A percentile compares a stretch with the other conserved stretches of the same genome.
Evolutionary conservation across 2,888 invertebrate genomes (phyloP).

Genomic region (Cataglyphis livida): DNA sequence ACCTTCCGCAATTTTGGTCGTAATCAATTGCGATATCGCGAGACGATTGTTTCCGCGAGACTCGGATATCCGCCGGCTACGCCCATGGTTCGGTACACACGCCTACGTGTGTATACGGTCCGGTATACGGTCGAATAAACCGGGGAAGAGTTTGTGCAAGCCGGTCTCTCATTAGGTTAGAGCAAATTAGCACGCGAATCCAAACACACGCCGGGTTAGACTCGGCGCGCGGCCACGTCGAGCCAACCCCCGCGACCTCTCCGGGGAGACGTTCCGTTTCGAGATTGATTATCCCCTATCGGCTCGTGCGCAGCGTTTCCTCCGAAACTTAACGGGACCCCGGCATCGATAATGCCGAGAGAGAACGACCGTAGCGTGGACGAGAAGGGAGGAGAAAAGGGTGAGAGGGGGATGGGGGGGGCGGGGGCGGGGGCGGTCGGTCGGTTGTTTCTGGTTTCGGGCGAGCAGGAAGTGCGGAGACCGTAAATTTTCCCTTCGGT

Average conservation of each 20-base stretch:
- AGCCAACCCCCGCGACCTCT: conserved; percentile 61
- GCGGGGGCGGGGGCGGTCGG: conserved; percentile 16
- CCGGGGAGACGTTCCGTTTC: conserved; percentile 78
- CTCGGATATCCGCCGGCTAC: conserved; percentile 30
- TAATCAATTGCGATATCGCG: neutral
- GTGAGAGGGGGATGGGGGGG: neutral
- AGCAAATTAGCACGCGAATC: conserved; percentile 82
- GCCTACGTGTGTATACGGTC: conserved; percentile 38
- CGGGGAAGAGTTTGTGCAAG: conserved; percentile 62
- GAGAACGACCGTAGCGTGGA: conserved; percentile 46
- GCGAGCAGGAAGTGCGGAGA: conserved; percentile 69
- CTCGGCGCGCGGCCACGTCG: conserved; percentile 45
- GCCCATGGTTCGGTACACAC: conserved; percentile 40
- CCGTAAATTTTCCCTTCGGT: conserved; percentile 69
- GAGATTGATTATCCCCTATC: conserved; percentile 85
- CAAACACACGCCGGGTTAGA: conserved; percentile 73
- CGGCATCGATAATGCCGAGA: conserved; percentile 70
- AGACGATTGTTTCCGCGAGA: conserved; percentile 33
- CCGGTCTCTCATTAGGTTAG: conserved; percentile 80
- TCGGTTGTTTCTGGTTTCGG: conserved; percentile 55
- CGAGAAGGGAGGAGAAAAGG: neutral
- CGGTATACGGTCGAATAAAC: conserved; percentile 51
- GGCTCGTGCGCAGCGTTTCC: conserved; percentile 78
- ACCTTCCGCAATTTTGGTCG: neutral
- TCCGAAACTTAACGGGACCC: conserved; percentile 75